phyloP scores from a whole-genome alignment of 2,888 invertebrate species.

The Xylocampa areola region DNA sequence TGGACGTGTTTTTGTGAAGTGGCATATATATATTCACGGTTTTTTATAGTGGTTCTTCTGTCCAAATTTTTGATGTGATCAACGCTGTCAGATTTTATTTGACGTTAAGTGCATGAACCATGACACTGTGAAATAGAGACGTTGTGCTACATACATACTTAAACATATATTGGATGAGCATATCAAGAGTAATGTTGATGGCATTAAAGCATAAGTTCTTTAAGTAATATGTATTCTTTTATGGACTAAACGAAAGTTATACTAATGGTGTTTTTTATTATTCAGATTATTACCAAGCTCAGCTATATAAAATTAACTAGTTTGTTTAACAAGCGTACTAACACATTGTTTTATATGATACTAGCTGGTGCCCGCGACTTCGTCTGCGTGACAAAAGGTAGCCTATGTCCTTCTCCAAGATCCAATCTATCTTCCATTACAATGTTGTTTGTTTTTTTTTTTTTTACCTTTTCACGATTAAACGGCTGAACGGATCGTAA shows the following conservation, averaged over 20 bases:
- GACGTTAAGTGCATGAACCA: slow-evolving; percentile 45
- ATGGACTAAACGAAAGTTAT: slow-evolving; percentile 7
- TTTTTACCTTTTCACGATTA: too few relatives aligned
- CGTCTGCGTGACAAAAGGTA: too few relatives aligned
- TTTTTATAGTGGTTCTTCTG: slow-evolving; percentile 8
- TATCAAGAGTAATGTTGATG: slow-evolving; percentile 34
- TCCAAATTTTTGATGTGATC: neutral
- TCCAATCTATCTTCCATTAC: too few relatives aligned
- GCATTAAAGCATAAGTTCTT: slow-evolving; percentile 24
- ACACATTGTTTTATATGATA: neutral
- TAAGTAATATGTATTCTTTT: slow-evolving; percentile 20
- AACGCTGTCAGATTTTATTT: slow-evolving; percentile 36
- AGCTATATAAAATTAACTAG: slow-evolving; percentile 8
- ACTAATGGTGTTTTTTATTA: slow-evolving; percentile 21
- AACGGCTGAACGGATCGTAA: too few relatives aligned
- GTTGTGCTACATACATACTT: slow-evolving; percentile 16
- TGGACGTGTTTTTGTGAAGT: too few relatives aligned
- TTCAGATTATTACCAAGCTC: slow-evolving; percentile 22
- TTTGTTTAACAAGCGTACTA: too few relatives aligned
- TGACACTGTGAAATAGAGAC: slow-evolving; percentile 52
- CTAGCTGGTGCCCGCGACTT: too few relatives aligned
- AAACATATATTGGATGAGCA: slow-evolving; percentile 12
- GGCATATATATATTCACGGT: too few relatives aligned
- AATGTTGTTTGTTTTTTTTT: too few relatives aligned
- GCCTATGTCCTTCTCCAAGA: too few relatives aligned